Conservation (phyloP, 2,888 invertebrate species). For the Drosophila antonietae region DNA sequence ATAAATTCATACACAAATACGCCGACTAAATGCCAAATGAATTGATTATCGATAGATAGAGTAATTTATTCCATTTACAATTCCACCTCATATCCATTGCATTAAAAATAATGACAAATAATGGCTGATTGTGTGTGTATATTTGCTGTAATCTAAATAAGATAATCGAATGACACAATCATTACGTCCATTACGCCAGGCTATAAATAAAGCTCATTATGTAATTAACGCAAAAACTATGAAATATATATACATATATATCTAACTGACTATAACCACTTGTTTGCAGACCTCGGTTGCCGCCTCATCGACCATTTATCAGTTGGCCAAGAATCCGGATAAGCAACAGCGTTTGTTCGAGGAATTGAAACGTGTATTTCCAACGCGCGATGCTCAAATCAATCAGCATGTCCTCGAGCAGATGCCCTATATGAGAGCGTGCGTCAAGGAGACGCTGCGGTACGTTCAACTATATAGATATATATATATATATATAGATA, state of each 20-base stretch:
- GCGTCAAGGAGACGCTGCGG: slow-evolving; percentile 92
- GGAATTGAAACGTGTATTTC: slow-evolving; percentile 87
- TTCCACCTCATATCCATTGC: neutral
- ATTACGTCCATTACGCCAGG: slow-evolving; percentile 1
- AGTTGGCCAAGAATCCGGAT: slow-evolving; percentile 89
- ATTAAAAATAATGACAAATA: slow-evolving; percentile 4
- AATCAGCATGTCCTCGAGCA: slow-evolving; percentile 87
- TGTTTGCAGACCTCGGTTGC: slow-evolving; percentile 88
- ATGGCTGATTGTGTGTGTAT: neutral
- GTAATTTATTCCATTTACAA: neutral
- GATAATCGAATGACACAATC: slow-evolving; percentile 17
- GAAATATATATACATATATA: neutral
- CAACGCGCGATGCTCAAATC: slow-evolving; percentile 86
- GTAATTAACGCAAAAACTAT: slow-evolving; percentile 28
- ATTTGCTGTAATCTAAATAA: slow-evolving; percentile 9
- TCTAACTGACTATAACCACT: neutral
- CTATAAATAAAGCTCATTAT: slow-evolving; percentile 24
- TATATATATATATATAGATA: too few relatives aligned
- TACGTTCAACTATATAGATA: slow-evolving; percentile 62
- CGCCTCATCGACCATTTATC: slow-evolving; percentile 90
- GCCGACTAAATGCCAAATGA: slow-evolving; percentile 3
- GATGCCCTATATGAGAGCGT: slow-evolving; percentile 90
- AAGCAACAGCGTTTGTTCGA: slow-evolving; percentile 88
- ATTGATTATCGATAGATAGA: slow-evolving; percentile 4
- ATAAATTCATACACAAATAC: neutral